These are phyloP conservation scores for Cheilosia urbana DNA, from an alignment of 2,888 invertebrate genomes.

Conservation along the genomic window DNA sequence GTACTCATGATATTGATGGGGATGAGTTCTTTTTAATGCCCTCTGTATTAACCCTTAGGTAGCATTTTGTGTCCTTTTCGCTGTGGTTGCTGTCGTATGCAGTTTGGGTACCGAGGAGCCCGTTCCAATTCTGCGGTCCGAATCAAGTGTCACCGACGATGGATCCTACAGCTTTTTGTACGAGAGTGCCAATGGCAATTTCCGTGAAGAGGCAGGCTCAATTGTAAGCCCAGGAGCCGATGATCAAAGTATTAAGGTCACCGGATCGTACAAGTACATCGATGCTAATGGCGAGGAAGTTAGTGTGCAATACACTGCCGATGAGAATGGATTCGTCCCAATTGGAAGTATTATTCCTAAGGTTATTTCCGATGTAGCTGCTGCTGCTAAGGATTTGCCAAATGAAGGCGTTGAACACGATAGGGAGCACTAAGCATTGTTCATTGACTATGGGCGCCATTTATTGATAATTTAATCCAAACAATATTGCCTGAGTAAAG, in stretches of 20 bases:
- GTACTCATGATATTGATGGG: not conserved
- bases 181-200: conserved; percentile 79
- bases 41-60: not conserved
- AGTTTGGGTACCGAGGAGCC: conserved; percentile 13
- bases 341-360: conserved; percentile 79
- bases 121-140: conserved; percentile 80
- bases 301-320: conserved; percentile 82
- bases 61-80: not conserved
- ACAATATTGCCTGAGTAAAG: no score
- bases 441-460: no score
- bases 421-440: not conserved
- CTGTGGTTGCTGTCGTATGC: not conserved
- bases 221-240: conserved; percentile 79
- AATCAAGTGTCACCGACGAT: conserved; percentile 77
- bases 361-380: conserved; percentile 81
- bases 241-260: conserved; percentile 79
- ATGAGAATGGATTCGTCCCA: conserved; percentile 82
- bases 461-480: no score
- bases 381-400: conserved; percentile 80
- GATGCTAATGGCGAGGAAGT: conserved; percentile 80
- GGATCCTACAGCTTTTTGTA: conserved; percentile 79
- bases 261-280: conserved; percentile 81
- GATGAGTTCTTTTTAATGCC: not conserved
- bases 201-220: conserved; percentile 78
- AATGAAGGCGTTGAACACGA: not conserved